Evolutionary conservation across 2,113 vertebrate genomes (phyloP), one percentile per base, ranked within the genome.

Genomic region (Leucopsar rothschildi): DNA sequence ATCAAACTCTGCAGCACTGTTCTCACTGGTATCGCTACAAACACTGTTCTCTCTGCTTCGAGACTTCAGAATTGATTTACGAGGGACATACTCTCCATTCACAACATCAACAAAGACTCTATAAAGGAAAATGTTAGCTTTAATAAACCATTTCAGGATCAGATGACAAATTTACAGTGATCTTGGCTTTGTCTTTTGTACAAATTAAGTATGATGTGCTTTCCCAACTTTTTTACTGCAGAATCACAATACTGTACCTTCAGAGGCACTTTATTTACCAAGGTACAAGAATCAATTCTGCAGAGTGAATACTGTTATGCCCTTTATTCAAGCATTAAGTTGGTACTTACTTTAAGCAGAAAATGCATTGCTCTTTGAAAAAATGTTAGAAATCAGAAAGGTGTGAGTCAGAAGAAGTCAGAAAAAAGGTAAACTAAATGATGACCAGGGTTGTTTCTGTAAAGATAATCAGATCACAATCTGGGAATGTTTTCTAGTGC

Each of bases 31-130:
- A 96, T 99, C 99, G 33, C 99, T 99, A 95, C 99, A 99, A 68
- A 99, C 98, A 56, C 99, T 99, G 97, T 99, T 99, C 97, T 99
- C 99, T n/a, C 99, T 98, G 97, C 99, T 99, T 24, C 99, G 98
- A 10, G 99, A 99, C 98, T 99, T 99, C 71, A 99, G 95, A 95
- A 99, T 99, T 81, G 99, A 99, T 98, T 99, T 99, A 73, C 99
- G 98, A 83, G 98, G 98, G 76, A 98, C 90, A 69, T 98, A 99
- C 64, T 99, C 99, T 52, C 99, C 99, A 82, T 99, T 99, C 96
- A 99, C 99, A 92, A 99, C 97, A 45, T 99, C 99, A 95, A 99
- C 99, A 96, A 99, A 99, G 94, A 99, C 97, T 98, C 99, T 99
- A 60, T 20, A 90, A 90, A 94, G 64, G 87, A 68, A 95, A 96